Evolutionary conservation across 2,113 vertebrate genomes (phyloP), one percentile per base, ranked within the genome.

Genomic region (Oncorhynchus nerka): DNA sequence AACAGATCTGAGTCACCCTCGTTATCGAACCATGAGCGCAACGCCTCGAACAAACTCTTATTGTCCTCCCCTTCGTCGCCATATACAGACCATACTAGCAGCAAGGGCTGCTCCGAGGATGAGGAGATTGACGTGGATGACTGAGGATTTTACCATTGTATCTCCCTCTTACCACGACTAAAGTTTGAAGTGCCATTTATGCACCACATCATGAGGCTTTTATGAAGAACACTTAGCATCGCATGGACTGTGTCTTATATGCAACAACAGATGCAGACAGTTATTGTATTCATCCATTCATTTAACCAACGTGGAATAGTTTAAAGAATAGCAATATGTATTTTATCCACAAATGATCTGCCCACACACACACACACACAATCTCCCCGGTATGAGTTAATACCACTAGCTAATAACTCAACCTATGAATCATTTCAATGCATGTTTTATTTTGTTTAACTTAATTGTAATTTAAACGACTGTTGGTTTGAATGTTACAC

Each of bases 51-150:
- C 84, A 86, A 87, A 80, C 89, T 87, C 78, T 92, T 89, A 67
- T 83, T 85, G 79, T 91, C 93, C 1, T 92, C 93, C 1, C 90
- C 94, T 0, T 91, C 92, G n/a, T 93, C 94, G 24, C 93, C 94
- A 13, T 90, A 90, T 86, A 93, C 93, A 83, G 94, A 94, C 83
- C 94, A 90, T 81, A 91, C 90, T 62, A 90, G 89, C 90, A 93
- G 93, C 85, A 91, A 94, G 88, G 93, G 95, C 73, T 95, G 94
- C 86, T 95, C 94, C 3, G 95, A 95, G 79, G 95, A 96, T 49
- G 96, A 96, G 88, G 96, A 97, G 85, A 97, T 97, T 70, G 95
- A 97, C 80, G 96, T 97, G 79, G 95, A 96, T 85, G 96, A 97
- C 83, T 97, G 87, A 95, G 82, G 74, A 1, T 12, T n/a, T 67